These are phyloP conservation scores for Calliopsis andreniformis DNA, from an alignment of 1,140 invertebrate species.

Conservation along the genomic window DNA sequence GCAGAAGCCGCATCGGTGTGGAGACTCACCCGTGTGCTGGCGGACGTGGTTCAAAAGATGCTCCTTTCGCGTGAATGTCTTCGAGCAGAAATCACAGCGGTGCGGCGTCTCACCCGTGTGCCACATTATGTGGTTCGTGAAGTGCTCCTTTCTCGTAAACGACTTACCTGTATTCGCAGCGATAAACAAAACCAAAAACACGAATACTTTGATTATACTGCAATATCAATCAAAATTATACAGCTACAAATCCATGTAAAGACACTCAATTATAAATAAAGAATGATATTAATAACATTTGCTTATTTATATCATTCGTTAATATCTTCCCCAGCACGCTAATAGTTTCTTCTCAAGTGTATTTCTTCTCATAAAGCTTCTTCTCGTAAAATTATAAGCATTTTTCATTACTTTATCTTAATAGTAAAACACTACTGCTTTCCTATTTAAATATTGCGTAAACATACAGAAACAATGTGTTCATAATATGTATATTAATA, in stretches of 20 bases:
- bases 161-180: constrained; percentile 83
- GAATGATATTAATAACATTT: too few species aligned
- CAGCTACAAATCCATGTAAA: too few species aligned
- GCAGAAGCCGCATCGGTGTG: constrained; percentile 90
- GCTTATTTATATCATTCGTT: too few species aligned
- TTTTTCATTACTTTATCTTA: too few species aligned
- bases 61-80: constrained; percentile 91
- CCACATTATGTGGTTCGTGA: constrained; percentile 93
- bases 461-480: background rate
- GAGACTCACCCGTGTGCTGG: constrained; percentile 91
- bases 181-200: constrained; percentile 59
- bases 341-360: too few species aligned
- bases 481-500: background rate
- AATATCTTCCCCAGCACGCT: too few species aligned
- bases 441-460: too few species aligned
- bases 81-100: constrained; percentile 91
- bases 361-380: too few species aligned
- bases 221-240: constrained; percentile 7
- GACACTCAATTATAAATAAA: too few species aligned
- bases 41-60: constrained; percentile 91
- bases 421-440: too few species aligned
- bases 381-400: background rate
- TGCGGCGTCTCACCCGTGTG: constrained; percentile 94
- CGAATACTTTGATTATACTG: constrained; percentile 51
- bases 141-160: constrained; percentile 92